Percentiles rank a stretch among this genome's conserved stretches.
Evolutionary conservation across 1,140 invertebrate genomes (phyloP).

Genomic region (Platyscapa corneri): DNA sequence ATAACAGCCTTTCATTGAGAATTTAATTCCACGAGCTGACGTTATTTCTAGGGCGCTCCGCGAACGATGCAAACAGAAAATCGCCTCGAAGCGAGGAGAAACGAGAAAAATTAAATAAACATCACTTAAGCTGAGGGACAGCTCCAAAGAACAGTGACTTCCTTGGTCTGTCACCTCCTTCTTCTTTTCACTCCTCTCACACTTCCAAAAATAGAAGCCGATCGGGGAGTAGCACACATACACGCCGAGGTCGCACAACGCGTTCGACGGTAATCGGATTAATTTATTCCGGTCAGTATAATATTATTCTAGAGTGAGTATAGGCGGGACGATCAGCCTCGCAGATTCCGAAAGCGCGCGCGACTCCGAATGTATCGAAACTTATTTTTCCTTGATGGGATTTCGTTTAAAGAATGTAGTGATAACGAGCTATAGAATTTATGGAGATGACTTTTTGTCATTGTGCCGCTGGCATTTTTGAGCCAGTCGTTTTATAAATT

Average conservation of each 20-base stretch:
- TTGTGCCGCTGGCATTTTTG: background rate
- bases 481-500: constrained; percentile 18
- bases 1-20: constrained; percentile 29
- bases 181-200: constrained; percentile 36
- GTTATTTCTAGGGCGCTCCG: constrained; percentile 15
- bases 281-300: constrained; percentile 42
- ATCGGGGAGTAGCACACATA: background rate
- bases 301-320: constrained; percentile 29
- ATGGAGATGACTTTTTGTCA: constrained; percentile 8
- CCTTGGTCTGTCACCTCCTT: constrained; percentile 37
- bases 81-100: constrained; percentile 27
- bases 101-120: constrained; percentile 48
- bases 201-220: constrained; percentile 32
- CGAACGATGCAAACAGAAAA: constrained; percentile 36
- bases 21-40: constrained; percentile 36
- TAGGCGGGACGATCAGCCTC: background rate
- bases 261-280: constrained; percentile 39
- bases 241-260: background rate
- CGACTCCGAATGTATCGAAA: constrained; percentile 17
- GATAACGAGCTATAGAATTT: constrained; percentile 23
- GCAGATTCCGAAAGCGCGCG: background rate
- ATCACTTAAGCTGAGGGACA: constrained; percentile 44
- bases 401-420: constrained; percentile 32
- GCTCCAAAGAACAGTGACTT: constrained; percentile 18
- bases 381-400: constrained; percentile 22